Evolutionary conservation across 1,140 invertebrate genomes (phyloP).

Genomic region (Heliconius hermathena): DNA sequence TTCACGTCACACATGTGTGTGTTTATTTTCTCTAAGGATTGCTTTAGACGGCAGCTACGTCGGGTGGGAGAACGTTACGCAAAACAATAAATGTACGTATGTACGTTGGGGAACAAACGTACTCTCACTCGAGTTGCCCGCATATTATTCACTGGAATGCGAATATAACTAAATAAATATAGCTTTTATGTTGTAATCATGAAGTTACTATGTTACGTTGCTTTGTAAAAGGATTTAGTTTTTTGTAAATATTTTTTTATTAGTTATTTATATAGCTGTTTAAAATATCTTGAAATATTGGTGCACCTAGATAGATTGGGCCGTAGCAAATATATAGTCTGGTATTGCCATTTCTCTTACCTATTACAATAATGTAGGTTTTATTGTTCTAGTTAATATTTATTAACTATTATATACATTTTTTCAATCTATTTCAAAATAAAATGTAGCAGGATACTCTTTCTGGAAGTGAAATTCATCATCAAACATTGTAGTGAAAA

Average conservation of each 20-base stretch:
- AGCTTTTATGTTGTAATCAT: neutral
- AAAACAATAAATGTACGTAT: slow-evolving; percentile 6
- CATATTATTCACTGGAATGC: neutral
- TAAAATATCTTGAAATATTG: too few species aligned
- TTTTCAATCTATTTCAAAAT: too few species aligned
- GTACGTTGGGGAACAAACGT: neutral
- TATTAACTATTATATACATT: too few species aligned
- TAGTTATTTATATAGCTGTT: too few species aligned
- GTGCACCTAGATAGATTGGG: too few species aligned
- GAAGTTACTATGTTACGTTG: neutral
- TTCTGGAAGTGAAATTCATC: too few species aligned
- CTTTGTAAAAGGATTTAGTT: neutral
- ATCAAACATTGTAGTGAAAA: too few species aligned
- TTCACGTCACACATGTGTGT: neutral
- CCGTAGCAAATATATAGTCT: too few species aligned
- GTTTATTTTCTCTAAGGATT: neutral
- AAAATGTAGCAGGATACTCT: too few species aligned
- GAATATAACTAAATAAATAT: neutral
- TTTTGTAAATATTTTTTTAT: neutral
- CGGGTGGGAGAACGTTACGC: neutral
- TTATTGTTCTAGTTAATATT: too few species aligned
- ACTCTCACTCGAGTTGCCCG: neutral
- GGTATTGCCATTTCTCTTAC: too few species aligned
- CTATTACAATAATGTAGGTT: too few species aligned
- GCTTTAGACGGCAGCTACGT: neutral